Base-by-base conservation (phyloP, 2,797 vertebrate genomes). In the Halcyon smyrnensis region DNA sequence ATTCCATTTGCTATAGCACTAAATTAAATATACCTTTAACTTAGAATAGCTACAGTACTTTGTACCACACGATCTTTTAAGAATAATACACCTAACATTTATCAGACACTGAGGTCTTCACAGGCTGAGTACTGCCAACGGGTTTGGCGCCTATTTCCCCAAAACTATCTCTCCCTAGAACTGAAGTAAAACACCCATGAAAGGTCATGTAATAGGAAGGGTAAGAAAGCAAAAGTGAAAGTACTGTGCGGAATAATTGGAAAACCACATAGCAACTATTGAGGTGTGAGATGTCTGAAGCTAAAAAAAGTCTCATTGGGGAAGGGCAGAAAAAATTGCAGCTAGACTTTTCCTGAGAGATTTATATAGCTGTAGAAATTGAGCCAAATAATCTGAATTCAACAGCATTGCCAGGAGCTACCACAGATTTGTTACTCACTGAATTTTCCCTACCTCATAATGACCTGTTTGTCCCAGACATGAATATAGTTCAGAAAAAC, bases 331-430 rank as follows among this genome's bases (percentile, higher is more conserved):
- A 94, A 87, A 83, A 37, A 24, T 7, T 85, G 18, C 34, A 88
- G n/a, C 20, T 25, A 45, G 45, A 53, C 25, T 60, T 88, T 57
- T 64, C 73, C 82, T 68, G 27, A 9, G 65, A 37, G 25, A 60
- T 59, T 89, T 60, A 60, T 37, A 30, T 14, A 69, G n/a, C 37
- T 81, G 41, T n/a, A 82, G 77, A 90, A 90, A 76, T 30, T 21
- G 54, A 89, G 90, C 54, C 77, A 87, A 92, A 56, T 21, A 70
- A 37, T 54, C 43, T 93, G 53, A 91, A 89, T 87, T 80, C 82
- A 94, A 32, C 39, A 45, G 25, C 45, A 62, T 50, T 93, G 65
- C 59, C 65, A 80, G 37, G 43, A 90, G 68, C 64, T 80, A 94
- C 78, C 27, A 69, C 41, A 75, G 45, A 74, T 77, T 56, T 36